Conservation (phyloP, 2,888 invertebrate species). For the Drosophila colorata region DNA sequence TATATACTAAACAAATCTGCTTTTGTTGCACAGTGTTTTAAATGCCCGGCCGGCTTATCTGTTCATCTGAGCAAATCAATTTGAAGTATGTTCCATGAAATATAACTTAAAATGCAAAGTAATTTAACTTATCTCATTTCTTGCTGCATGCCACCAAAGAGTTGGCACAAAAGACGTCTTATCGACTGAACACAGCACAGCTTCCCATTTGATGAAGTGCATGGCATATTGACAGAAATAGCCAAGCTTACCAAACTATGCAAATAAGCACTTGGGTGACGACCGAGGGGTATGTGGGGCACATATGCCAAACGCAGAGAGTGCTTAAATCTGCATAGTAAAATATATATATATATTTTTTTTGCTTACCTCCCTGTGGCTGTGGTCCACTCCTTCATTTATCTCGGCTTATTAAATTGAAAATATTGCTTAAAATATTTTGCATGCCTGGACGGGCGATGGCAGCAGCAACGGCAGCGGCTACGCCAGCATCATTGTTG, state of each 20-base stretch:
- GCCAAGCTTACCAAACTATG: conserved; percentile 63
- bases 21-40: conserved; percentile 14
- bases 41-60: conserved; percentile 26
- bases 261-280: conserved; percentile 64
- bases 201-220: conserved; percentile 76
- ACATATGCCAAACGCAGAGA: conserved; percentile 48
- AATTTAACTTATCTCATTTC: conserved; percentile 76
- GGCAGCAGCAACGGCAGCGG: conserved; percentile 23
- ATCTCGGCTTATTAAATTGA: conserved; percentile 82
- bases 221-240: conserved; percentile 70
- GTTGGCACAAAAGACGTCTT: conserved; percentile 58
- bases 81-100: conserved; percentile 29
- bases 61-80: conserved; percentile 37
- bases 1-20: neutral
- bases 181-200: conserved; percentile 55
- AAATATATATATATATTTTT: conserved; percentile 18
- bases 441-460: conserved; percentile 44
- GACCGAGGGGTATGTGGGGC: conserved; percentile 25
- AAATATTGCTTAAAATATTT: conserved; percentile 73
- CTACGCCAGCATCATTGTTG: conserved; percentile 63
- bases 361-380: neutral
- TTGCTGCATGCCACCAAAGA: conserved; percentile 49
- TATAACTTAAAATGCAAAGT: conserved; percentile 68
- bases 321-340: conserved; percentile 44
- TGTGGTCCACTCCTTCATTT: conserved; percentile 60